phyloP scores from a whole-genome alignment of 2,888 invertebrate genomes.

The Chelonus formosanus region DNA sequence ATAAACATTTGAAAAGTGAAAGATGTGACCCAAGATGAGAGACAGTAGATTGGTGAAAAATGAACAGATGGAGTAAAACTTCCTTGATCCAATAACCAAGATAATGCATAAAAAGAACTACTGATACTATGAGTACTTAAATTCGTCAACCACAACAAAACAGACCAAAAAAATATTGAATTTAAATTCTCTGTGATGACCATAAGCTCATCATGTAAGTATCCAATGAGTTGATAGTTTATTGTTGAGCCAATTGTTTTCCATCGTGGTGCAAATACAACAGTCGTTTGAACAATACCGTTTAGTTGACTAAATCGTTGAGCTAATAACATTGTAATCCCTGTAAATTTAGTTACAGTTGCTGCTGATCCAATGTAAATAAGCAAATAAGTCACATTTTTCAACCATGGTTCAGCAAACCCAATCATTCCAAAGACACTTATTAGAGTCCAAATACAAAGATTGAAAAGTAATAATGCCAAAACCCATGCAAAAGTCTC shows the following conservation, averaged over 20 bases:
- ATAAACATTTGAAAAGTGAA: conserved; percentile 50
- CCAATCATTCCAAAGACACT: conserved; percentile 53
- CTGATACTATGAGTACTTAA: conserved; percentile 52
- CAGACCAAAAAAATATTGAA: conserved; percentile 50
- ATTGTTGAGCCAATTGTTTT: conserved; percentile 22
- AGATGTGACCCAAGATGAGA: conserved; percentile 48
- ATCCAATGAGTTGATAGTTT: conserved; percentile 43
- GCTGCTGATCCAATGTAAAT: conserved; percentile 50
- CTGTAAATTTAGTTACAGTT: conserved; percentile 51
- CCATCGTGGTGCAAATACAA: conserved; percentile 31
- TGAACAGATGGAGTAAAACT: conserved; percentile 21
- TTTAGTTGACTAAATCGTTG: conserved; percentile 56
- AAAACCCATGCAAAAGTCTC: conserved; percentile 44
- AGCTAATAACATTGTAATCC: conserved; percentile 50
- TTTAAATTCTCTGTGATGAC: conserved; percentile 47
- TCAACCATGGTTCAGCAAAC: conserved; percentile 47
- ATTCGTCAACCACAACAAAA: conserved; percentile 55
- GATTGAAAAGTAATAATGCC: conserved; percentile 37
- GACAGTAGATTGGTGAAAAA: conserved; percentile 39
- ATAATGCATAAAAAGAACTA: conserved; percentile 51
- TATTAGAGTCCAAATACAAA: conserved; percentile 46
- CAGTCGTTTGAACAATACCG: conserved; percentile 44
- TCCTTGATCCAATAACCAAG: conserved; percentile 36
- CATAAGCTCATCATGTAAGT: conserved; percentile 53
- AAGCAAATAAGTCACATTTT: conserved; percentile 52